Percentiles rank a stretch among this genome's conserved stretches.
Conservation (phyloP, 2,113 vertebrate species). For the Mellivora capensis region DNA sequence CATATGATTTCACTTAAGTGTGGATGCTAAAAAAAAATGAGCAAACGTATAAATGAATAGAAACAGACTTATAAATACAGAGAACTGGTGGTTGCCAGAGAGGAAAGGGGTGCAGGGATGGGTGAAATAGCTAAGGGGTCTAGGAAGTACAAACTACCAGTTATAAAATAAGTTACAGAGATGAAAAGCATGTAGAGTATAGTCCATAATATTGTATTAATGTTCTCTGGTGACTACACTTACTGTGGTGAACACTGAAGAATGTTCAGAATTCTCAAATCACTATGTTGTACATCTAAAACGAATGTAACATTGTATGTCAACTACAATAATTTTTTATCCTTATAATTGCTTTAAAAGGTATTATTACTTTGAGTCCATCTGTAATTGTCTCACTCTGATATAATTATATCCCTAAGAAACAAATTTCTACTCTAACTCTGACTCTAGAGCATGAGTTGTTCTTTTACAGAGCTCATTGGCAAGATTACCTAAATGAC, state of each 20-base stretch:
- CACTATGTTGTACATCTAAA: background rate
- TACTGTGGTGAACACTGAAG: background rate
- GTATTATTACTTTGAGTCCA: background rate
- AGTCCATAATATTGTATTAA: background rate
- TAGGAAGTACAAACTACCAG: background rate
- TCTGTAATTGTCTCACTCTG: background rate
- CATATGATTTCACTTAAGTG: background rate
- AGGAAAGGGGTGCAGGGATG: background rate
- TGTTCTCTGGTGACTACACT: background rate
- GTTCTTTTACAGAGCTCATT: background rate
- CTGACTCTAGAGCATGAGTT: background rate
- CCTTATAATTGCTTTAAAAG: background rate
- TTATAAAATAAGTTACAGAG: background rate
- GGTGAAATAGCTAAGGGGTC: background rate
- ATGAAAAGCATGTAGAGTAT: background rate
- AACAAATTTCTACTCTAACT: conserved; percentile 2
- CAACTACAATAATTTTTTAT: background rate
- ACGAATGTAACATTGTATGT: background rate
- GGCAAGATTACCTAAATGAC: conserved; percentile 8
- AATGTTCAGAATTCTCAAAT: background rate
- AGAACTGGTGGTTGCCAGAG: background rate
- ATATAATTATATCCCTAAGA: background rate
- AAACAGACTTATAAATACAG: background rate
- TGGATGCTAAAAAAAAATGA: background rate
- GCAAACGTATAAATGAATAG: background rate